These are phyloP conservation scores for Leptoteleia sp. DNA, from an alignment of 1,140 invertebrate species.

Conservation along the genomic window DNA sequence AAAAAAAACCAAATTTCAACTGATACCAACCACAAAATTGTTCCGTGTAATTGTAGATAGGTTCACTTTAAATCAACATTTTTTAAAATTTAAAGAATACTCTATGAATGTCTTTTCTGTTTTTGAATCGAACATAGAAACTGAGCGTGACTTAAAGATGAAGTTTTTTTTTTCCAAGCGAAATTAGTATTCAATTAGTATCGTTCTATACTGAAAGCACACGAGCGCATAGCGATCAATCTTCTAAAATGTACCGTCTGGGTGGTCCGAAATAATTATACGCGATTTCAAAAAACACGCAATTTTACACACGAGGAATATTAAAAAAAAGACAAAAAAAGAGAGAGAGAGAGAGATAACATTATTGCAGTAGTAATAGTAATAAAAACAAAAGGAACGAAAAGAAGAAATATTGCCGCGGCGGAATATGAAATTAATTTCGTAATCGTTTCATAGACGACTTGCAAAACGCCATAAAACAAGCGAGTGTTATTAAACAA, in stretches of 20 bases:
- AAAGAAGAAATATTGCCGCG: no score
- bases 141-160: constrained; percentile 14
- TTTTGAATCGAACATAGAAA: not conserved
- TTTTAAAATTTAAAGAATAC: no score
- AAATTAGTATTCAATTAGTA: constrained; percentile 62
- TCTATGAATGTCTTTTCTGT: no score
- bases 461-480: no score
- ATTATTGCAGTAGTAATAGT: not conserved
- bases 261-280: constrained; percentile 47
- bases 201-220: constrained; percentile 33
- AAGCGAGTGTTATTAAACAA: no score
- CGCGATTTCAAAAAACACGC: constrained; percentile 19
- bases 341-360: not conserved
- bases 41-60: no score
- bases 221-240: constrained; percentile 42
- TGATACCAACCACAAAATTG: no score
- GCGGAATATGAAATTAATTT: no score
- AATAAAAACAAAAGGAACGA: no score
- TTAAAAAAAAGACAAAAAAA: constrained; percentile 1
- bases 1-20: no score
- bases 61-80: no score
- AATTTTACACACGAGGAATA: constrained; percentile 13
- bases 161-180: constrained; percentile 27
- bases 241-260: constrained; percentile 25
- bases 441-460: no score